phyloP scores from a whole-genome alignment of 37 sponge, comb jelly and placozoan genomes.

The Cliona cf. orientalis region DNA sequence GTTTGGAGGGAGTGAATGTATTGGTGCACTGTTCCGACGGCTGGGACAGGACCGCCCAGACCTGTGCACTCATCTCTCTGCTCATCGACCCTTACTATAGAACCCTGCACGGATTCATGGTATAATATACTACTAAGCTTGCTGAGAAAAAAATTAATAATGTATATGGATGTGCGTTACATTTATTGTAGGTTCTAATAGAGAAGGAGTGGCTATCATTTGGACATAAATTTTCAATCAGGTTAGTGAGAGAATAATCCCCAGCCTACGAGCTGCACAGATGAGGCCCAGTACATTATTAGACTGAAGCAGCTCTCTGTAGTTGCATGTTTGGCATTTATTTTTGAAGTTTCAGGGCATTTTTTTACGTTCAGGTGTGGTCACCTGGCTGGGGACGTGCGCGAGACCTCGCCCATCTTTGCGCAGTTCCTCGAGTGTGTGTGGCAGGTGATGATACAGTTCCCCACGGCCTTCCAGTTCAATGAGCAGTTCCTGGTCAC shows the following conservation, averaged over 20 bases:
- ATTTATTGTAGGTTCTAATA: conserved; percentile 57
- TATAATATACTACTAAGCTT: not conserved
- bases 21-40: conserved; percentile 93
- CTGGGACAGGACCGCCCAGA: conserved; percentile 93
- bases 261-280: not conserved
- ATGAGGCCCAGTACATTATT: no score
- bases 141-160: not conserved
- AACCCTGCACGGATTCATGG: conserved; percentile 88
- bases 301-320: no score
- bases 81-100: conserved; percentile 85
- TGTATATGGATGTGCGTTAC: not conserved
- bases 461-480: conserved; percentile 80
- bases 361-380: conserved; percentile 35
- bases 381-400: conserved; percentile 37
- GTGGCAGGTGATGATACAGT: conserved; percentile 77
- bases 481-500: conserved; percentile 78
- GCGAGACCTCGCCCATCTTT: conserved; percentile 73
- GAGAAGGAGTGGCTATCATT: conserved; percentile 90
- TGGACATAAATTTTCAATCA: conserved; percentile 83
- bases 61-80: conserved; percentile 69
- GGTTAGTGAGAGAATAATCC: conserved; percentile 28
- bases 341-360: no score
- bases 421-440: conserved; percentile 79
- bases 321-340: no score
- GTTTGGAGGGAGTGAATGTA: conserved; percentile 53